phyloP scores from a whole-genome alignment of 2,888 invertebrate species.

The Acrobasis suavella region DNA sequence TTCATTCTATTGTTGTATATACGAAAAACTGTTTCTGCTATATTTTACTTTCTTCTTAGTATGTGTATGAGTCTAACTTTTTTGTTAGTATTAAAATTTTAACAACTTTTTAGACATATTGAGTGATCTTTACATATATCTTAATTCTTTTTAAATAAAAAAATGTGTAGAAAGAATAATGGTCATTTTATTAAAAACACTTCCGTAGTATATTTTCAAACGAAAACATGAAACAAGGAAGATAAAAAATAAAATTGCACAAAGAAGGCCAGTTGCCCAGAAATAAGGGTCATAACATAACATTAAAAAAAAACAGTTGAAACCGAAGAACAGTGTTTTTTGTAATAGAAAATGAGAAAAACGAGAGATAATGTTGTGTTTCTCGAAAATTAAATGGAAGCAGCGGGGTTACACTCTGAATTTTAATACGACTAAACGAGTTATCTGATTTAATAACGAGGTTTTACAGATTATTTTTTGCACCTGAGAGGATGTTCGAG shows the following conservation, averaged over 20 bases:
- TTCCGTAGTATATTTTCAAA: neutral
- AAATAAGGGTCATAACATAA: neutral
- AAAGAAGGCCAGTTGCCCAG: neutral
- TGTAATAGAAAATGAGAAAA: constrained; percentile 4
- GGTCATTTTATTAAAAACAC: neutral
- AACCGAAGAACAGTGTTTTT: neutral
- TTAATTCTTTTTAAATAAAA: too few species aligned
- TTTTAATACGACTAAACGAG: neutral
- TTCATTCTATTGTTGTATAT: too few species aligned
- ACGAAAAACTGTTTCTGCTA: too few species aligned
- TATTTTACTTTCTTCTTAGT: too few species aligned
- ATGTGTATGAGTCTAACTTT: too few species aligned
- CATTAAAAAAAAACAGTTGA: neutral
- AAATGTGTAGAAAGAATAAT: neutral
- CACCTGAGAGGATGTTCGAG: too few species aligned
- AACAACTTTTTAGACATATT: too few species aligned
- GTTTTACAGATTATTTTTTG: neutral
- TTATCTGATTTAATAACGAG: neutral
- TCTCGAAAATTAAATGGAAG: neutral
- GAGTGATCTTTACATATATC: too few species aligned
- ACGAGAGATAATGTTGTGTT: constrained; percentile 1
- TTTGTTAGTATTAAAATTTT: too few species aligned
- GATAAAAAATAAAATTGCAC: neutral
- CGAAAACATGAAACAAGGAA: neutral
- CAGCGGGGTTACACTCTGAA: neutral